Conservation (phyloP, 2,113 vertebrate genomes). For the Myotis yumanensis region DNA sequence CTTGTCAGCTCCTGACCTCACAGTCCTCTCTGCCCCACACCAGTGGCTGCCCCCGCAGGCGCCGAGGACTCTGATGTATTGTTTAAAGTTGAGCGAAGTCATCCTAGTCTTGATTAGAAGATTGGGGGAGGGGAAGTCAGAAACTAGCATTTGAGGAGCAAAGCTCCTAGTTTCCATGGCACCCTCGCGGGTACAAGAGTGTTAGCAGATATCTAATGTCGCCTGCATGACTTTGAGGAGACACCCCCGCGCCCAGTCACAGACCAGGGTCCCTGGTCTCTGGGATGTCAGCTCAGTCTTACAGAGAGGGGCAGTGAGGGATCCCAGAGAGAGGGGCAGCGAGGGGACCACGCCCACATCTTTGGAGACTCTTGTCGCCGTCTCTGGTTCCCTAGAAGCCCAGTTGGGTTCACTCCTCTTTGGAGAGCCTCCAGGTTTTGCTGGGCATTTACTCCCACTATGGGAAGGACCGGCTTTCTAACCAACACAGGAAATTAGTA, state of each 20-base stretch:
- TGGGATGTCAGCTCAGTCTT: neutral
- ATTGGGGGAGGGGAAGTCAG: no score
- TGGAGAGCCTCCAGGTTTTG: neutral
- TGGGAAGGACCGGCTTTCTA: conserved; percentile 66
- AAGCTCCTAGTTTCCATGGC: neutral
- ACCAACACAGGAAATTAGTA: neutral
- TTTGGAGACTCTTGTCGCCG: neutral
- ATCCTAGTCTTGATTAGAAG: neutral
- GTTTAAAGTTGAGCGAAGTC: neutral
- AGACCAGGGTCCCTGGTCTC: neutral
- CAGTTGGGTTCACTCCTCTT: neutral
- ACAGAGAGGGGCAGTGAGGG: neutral
- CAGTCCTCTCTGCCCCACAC: rapidly evolving
- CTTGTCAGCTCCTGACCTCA: no score
- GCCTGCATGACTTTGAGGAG: rapidly evolving
- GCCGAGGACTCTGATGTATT: rapidly evolving
- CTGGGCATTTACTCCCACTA: neutral
- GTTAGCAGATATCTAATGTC: rapidly evolving
- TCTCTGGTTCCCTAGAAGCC: neutral
- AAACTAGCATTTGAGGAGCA: neutral
- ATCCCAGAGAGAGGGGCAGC: neutral
- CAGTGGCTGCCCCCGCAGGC: neutral
- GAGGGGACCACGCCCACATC: neutral
- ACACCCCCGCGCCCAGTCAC: no score
- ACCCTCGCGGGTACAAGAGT: rapidly evolving